Conservation (phyloP, 2,888 invertebrate species). For the Cryptus armator region DNA sequence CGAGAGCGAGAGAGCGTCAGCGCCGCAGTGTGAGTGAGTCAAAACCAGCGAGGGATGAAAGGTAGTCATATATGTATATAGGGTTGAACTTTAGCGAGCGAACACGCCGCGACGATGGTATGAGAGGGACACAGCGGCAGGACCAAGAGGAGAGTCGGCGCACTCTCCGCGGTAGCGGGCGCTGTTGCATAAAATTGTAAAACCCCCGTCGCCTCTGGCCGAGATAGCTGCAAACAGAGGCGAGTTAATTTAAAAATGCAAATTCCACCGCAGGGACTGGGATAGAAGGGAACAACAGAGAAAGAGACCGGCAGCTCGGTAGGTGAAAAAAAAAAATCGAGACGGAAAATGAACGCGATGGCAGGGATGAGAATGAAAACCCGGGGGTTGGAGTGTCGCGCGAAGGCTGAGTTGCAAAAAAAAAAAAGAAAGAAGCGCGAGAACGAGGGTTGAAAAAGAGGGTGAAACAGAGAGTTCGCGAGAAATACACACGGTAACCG, state of each 20-base stretch:
- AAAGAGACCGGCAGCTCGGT: constrained; percentile 44
- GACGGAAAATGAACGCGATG: constrained; percentile 60
- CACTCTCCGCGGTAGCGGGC: constrained; percentile 74
- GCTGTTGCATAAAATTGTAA: constrained; percentile 84
- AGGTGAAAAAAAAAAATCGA: constrained; percentile 59
- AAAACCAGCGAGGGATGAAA: constrained; percentile 60
- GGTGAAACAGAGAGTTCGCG: constrained; percentile 50
- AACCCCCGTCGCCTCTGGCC: constrained; percentile 76
- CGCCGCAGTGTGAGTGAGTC: constrained; percentile 38
- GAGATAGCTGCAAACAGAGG: constrained; percentile 84
- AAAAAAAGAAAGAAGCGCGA: constrained; percentile 50
- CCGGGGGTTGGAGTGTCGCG: constrained; percentile 49
- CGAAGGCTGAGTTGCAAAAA: constrained; percentile 47
- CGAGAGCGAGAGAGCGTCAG: constrained; percentile 59
- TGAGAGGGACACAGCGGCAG: constrained; percentile 59
- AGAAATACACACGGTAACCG: constrained; percentile 56
- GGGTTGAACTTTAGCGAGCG: constrained; percentile 53
- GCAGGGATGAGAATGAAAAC: constrained; percentile 57
- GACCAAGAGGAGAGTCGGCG: constrained; percentile 53
- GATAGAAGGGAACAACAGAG: constrained; percentile 34
- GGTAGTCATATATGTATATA: constrained; percentile 39
- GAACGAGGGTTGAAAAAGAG: constrained; percentile 45
- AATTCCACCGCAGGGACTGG: constrained; percentile 79
- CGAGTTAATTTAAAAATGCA: constrained; percentile 85
- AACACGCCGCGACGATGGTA: constrained; percentile 57